Conservation (phyloP, 1,140 invertebrate genomes). For the Drosophila seguyi region DNA sequence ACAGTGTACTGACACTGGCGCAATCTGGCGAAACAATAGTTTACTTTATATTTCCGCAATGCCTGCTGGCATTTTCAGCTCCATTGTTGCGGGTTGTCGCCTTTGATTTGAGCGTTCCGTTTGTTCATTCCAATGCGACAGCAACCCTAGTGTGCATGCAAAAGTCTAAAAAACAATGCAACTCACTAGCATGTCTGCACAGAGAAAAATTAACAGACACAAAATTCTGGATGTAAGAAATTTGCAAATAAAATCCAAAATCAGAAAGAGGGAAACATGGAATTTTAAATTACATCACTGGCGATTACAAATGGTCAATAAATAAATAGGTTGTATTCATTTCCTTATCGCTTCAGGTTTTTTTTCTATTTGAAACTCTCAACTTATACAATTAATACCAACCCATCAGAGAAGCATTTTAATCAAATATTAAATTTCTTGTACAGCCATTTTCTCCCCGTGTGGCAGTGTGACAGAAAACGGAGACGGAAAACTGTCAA, state of each 20-base stretch:
- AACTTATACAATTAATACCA: neutral
- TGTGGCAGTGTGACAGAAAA: conserved; percentile 7
- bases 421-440: neutral
- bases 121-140: conserved; percentile 17
- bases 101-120: conserved; percentile 53
- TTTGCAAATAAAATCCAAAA: neutral
- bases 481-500: conserved; percentile 22
- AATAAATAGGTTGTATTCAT: neutral
- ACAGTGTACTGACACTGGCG: conserved; percentile 29
- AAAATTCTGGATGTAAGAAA: neutral
- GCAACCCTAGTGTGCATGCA: conserved; percentile 13
- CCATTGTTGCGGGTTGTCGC: conserved; percentile 45
- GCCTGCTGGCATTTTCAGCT: conserved; percentile 38
- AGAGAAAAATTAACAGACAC: neutral
- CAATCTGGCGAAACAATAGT: conserved; percentile 39
- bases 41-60: conserved; percentile 46
- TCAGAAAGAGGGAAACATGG: neutral
- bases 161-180: conserved; percentile 44
- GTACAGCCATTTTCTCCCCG: neutral
- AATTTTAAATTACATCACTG: too few relatives aligned
- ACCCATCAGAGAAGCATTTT: neutral
- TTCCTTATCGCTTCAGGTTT: neutral
- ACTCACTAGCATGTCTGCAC: neutral
- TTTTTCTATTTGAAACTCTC: neutral
- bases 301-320: too few relatives aligned